Evolutionary conservation across 2,113 vertebrate species (phyloP).

Genomic region (Semnornis frantzii): DNA sequence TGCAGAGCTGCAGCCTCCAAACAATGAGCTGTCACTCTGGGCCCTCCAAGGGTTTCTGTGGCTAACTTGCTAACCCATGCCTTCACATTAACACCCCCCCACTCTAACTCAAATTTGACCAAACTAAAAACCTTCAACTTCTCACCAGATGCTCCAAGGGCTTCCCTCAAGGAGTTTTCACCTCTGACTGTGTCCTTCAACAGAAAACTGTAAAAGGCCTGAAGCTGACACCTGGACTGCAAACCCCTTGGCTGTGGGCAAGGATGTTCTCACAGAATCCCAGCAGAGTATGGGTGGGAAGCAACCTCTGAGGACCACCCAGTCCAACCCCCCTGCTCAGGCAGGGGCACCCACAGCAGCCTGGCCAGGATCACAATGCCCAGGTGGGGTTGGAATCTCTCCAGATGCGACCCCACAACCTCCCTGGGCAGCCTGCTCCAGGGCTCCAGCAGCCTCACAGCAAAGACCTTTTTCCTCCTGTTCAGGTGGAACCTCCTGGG

Average conservation of each 20-base stretch:
- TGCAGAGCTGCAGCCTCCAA: slow-evolving; percentile 4
- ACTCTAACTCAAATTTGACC: background rate
- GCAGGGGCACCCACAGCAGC: too few relatives aligned
- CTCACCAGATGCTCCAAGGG: background rate
- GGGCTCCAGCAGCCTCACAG: too few relatives aligned
- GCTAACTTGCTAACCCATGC: background rate
- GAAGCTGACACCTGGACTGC: rapidly evolving
- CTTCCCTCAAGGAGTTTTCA: background rate
- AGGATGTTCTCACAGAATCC: background rate
- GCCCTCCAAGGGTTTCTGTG: background rate
- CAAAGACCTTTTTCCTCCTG: too few relatives aligned
- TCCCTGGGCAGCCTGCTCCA: too few relatives aligned
- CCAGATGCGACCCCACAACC: too few relatives aligned
- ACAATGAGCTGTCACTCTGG: background rate
- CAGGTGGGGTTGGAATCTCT: too few relatives aligned
- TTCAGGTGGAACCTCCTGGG: too few relatives aligned
- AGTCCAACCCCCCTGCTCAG: too few relatives aligned
- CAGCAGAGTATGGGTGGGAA: too few relatives aligned
- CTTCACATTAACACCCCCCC: background rate
- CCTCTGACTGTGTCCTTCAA: background rate
- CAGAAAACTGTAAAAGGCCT: background rate
- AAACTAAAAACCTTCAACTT: background rate
- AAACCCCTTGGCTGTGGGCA: background rate
- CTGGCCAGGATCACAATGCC: too few relatives aligned
- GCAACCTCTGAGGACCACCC: too few relatives aligned